Percentiles rank a stretch among this genome's conserved stretches.
These are phyloP conservation scores for Stenoptilia bipunctidactyla DNA, from an alignment of 2,888 invertebrate species.

Conservation along the genomic window DNA sequence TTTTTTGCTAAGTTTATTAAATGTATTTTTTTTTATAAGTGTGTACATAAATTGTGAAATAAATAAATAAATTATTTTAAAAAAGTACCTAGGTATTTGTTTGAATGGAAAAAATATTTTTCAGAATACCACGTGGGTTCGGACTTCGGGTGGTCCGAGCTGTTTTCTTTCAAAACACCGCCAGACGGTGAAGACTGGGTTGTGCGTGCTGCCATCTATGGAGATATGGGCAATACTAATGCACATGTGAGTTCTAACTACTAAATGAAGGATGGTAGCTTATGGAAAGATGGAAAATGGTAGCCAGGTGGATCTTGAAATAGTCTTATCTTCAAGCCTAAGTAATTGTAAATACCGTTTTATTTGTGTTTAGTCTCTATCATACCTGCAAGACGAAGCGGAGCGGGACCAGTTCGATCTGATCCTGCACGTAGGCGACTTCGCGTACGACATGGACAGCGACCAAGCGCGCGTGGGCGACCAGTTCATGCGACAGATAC, in stretches of 20 bases:
- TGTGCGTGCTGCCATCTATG: conserved; percentile 87
- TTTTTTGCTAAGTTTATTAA: no score
- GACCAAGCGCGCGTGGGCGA: conserved; percentile 88
- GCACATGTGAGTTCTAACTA: conserved; percentile 78
- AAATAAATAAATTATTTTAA: no score
- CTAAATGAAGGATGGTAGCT: no score
- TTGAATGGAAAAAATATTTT: no score
- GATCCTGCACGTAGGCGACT: conserved; percentile 93
- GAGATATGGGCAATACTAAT: conserved; percentile 95
- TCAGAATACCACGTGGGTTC: conserved; percentile 87
- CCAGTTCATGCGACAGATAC: conserved; percentile 92
- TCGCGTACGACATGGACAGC: conserved; percentile 93
- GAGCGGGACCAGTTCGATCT: conserved; percentile 86
- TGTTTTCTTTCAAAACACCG: conserved; percentile 82
- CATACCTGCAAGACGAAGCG: conserved; percentile 86
- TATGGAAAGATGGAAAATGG: no score
- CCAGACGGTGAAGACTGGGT: conserved; percentile 79
- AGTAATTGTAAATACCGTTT: no score
- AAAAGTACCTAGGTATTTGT: no score
- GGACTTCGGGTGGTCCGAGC: conserved; percentile 82
- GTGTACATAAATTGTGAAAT: no score
- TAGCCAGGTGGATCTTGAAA: no score
- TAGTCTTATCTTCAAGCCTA: no score
- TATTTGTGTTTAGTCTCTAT: no score
- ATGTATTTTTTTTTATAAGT: no score